phyloP scores from a whole-genome alignment of 2,888 invertebrate genomes.

The Sinohyriopsis cumingii region DNA sequence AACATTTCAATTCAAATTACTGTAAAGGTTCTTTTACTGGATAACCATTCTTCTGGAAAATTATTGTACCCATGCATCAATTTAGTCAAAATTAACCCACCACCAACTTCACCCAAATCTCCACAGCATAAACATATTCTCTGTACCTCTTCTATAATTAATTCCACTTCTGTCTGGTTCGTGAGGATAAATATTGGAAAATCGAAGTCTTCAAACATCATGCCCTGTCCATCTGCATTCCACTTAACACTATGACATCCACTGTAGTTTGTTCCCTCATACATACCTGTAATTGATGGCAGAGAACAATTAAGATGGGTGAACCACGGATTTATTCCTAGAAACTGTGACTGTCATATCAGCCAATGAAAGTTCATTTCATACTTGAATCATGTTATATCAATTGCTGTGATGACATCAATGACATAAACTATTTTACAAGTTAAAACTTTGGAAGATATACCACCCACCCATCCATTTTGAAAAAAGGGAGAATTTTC shows the following conservation, averaged over 20 bases:
- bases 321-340: not conserved
- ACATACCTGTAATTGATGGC: slow-evolving; percentile 48
- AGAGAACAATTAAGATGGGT: not conserved
- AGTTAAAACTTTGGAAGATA: not conserved
- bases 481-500: not conserved
- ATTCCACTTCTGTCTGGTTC: slow-evolving; percentile 73
- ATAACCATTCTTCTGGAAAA: too few species aligned
- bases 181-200: slow-evolving; percentile 89
- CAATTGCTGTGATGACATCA: too few species aligned
- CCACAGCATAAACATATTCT: too few species aligned
- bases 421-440: too few species aligned
- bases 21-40: too few species aligned
- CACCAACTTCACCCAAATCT: too few species aligned
- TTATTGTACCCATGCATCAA: too few species aligned
- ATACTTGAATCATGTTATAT: too few species aligned
- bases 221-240: slow-evolving; percentile 85
- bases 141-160: slow-evolving; percentile 73
- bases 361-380: too few species aligned
- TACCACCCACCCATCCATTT: not conserved
- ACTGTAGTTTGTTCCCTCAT: slow-evolving; percentile 47
- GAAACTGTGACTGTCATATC: not conserved
- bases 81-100: too few species aligned
- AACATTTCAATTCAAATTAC: too few species aligned
- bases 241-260: slow-evolving; percentile 74
- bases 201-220: slow-evolving; percentile 86